These are phyloP conservation scores for Gonocerus acuteangulatus DNA, from an alignment of 2,888 invertebrate species.

Conservation along the genomic window DNA sequence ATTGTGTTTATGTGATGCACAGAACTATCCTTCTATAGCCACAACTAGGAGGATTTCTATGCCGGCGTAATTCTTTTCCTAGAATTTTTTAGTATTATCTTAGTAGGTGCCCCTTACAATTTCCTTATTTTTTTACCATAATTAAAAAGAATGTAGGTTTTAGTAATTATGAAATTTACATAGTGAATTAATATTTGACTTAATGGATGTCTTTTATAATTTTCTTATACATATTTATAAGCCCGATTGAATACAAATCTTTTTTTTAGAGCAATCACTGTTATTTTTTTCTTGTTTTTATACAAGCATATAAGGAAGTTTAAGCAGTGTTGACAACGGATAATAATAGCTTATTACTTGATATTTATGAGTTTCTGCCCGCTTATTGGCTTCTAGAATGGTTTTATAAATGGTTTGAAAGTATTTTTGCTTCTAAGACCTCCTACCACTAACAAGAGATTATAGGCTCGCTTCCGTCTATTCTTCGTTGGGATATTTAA, in stretches of 20 bases:
- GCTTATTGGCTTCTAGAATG: no score
- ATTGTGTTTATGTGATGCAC: no score
- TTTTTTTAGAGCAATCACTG: background rate
- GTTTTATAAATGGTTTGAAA: no score
- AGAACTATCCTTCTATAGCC: no score
- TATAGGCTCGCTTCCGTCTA: no score
- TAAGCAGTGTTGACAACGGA: background rate
- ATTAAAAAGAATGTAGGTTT: background rate
- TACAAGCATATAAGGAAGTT: background rate
- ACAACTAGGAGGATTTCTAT: no score
- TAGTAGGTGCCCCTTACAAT: no score
- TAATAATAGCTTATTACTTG: background rate
- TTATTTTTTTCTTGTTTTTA: background rate
- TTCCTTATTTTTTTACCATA: background rate
- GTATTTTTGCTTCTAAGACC: no score
- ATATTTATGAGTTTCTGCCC: background rate
- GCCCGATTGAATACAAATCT: slow-evolving; percentile 1
- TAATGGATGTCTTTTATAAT: slow-evolving; percentile 1
- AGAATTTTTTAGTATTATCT: no score
- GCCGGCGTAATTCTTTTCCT: background rate
- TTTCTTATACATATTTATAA: slow-evolving; percentile 15
- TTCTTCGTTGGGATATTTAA: no score
- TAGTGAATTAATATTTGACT: slow-evolving; percentile 2
- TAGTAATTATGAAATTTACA: slow-evolving; percentile 13
- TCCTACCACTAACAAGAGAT: no score